Percentiles rank a stretch among this genome's conserved stretches.
phyloP scores from a whole-genome alignment of 2,113 vertebrate species.

The Pelecanoides urinatrix region DNA sequence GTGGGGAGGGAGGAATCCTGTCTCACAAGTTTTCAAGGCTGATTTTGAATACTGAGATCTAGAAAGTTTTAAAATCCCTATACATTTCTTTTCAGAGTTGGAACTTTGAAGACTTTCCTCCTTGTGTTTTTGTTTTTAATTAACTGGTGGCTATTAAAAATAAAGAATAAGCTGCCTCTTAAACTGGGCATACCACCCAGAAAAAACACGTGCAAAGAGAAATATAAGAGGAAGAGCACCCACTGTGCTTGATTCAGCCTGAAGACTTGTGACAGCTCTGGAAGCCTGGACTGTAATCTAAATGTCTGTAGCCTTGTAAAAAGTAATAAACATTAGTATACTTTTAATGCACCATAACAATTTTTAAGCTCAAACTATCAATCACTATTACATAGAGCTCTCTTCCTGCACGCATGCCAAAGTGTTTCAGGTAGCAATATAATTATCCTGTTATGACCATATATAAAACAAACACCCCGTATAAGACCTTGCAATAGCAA shows the following conservation, averaged over 20 bases:
- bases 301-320: constrained; percentile 23
- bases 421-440: constrained; percentile 51
- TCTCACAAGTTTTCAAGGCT: background rate
- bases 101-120: background rate
- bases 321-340: constrained; percentile 47
- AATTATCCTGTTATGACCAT: constrained; percentile 47
- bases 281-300: constrained; percentile 20
- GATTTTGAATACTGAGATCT: background rate
- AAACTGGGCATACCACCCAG: background rate
- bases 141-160: background rate
- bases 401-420: background rate
- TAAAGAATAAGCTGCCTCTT: background rate
- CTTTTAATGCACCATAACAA: constrained; percentile 58
- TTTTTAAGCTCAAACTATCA: constrained; percentile 49
- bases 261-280: background rate
- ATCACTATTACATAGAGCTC: constrained; percentile 16
- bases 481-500: constrained; percentile 42
- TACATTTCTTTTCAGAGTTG: background rate
- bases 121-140: background rate
- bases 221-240: background rate
- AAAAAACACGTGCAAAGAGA: background rate
- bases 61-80: background rate
- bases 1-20: background rate
- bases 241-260: background rate
- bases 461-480: constrained; percentile 58